Evolutionary conservation across 2,797 vertebrate genomes (phyloP), one percentile per base, ranked within the genome.

Genomic region (Otus scops): DNA sequence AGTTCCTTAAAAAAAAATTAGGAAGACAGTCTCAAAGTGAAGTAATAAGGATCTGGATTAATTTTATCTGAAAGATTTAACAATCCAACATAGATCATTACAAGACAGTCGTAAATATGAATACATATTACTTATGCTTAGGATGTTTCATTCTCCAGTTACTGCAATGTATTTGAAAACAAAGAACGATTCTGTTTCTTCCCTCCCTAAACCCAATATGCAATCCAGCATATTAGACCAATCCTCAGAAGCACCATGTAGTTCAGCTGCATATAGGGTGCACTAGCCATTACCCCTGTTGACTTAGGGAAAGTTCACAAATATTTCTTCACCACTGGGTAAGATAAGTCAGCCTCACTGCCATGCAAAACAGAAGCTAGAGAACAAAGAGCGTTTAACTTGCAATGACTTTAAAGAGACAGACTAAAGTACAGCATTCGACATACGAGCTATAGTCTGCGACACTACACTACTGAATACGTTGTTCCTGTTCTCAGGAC

Each of bases 241-340:
- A 57, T 71, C 51, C 45, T 54, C 34, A 53, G 67, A 54, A 80
- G 43, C 68, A 18, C 14, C n/a, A 27, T 1, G 20, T 5, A 59
- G 81, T 41, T 67, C 64, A 74, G 78, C 26, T 43, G 56, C 32
- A 32, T 5, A 2, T 0, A 43, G 69, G 20, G 34, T 41, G 28
- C 68, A 22, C 41, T 30, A 76, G 73, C 26, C 57, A 83, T 27
- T 53, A 45, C 32, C 69, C 13, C 48, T 94, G 85, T 93, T 94
- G 88, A 96, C 65, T 78, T 54, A 94, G 60, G 68, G 75, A 92
- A 94, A 94, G 95, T 95, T 95, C 86, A 91, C 93, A 96, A 95
- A 96, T n/a, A 95, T 95, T 97, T 97, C 90, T 85, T 92, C 88
- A 95, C 60, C 7, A 2, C 65, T 45, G 56, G 30, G 45, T 51